Evolutionary conservation across 2,113 vertebrate species (phyloP).

Genomic region (Pseudorhombus dupliciocellatus): DNA sequence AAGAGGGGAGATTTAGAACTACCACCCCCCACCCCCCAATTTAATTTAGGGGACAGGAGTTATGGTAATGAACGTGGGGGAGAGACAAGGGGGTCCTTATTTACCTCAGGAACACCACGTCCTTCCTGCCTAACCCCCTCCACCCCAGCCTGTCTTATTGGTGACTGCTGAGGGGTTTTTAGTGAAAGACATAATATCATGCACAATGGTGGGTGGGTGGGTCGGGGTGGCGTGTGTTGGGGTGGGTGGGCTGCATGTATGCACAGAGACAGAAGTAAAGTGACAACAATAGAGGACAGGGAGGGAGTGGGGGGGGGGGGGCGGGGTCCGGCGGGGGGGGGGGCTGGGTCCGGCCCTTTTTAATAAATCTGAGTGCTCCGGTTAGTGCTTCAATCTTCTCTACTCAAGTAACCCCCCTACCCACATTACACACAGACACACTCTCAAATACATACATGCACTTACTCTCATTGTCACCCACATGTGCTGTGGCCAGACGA

Average conservation of each 20-base stretch:
- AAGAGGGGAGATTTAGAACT: constrained; percentile 55
- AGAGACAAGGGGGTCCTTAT: constrained; percentile 38
- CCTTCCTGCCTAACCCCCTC: constrained; percentile 56
- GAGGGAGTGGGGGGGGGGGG: constrained; percentile 35
- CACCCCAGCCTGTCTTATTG: constrained; percentile 52
- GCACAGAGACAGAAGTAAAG: constrained; percentile 73
- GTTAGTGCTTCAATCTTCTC: constrained; percentile 79
- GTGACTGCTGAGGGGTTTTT: constrained; percentile 62
- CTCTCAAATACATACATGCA: constrained; percentile 62
- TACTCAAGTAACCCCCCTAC: constrained; percentile 66
- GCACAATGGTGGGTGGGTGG: constrained; percentile 19
- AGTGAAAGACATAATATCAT: constrained; percentile 75
- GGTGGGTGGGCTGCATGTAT: constrained; percentile 53
- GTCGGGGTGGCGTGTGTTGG: background rate
- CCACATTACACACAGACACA: constrained; percentile 31
- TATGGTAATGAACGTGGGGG: constrained; percentile 77
- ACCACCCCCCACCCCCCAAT: constrained; percentile 56
- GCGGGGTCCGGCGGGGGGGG: constrained; percentile 41
- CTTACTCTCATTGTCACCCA: constrained; percentile 72
- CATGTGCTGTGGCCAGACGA: constrained; percentile 54
- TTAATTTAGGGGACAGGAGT: constrained; percentile 78
- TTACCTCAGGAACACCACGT: constrained; percentile 71
- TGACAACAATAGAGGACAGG: constrained; percentile 77
- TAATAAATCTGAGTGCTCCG: constrained; percentile 85
- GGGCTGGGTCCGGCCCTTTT: constrained; percentile 73